Base-by-base conservation (phyloP, 2,797 vertebrate genomes). In the Chromis chromis region DNA sequence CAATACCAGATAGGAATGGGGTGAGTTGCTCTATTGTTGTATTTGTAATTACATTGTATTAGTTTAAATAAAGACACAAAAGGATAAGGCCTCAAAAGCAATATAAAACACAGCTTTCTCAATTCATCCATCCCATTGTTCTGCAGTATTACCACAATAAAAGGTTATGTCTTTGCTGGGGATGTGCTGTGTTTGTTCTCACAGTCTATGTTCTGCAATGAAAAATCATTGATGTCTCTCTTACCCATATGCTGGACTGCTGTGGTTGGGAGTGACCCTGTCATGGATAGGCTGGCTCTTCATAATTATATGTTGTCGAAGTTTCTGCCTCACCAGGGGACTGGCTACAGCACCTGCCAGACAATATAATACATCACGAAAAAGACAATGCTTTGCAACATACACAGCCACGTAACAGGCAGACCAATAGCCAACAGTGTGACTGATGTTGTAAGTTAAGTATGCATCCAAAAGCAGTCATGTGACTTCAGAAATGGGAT, bases 301-400 rank as follows among this genome's bases (percentile, higher is more conserved):
- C 86, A 97, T 96, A 48, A 97, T 96, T 50, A 93, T 87, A 60
- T 91, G 83, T 73, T 97, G 94, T 0, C 95, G 93, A 75, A 99
- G 89, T 73, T 95, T 97, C 92, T 96, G 94, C 86, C 92, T 97
- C 31, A 99, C 97, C 76, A 94, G 94, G 0, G 94, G 94, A 92
- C 97, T 99, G 85, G 96, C 96, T 49, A 96, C 94, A 0, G 96
- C 96, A 91, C 96, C 97, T 98, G 78, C 8, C 31, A 72, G 57
- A 59, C 8, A 81, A 60, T 31, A 76, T 76, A 78, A 53, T 7
- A 46, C 52, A 59, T 76, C 31, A 85, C 27, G 6, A 64, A 65
- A 52, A 66, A 72, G 44, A 50, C 36, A 69, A 36, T 11, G 27
- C 2, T 36, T 48, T 64, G 16, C 33, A 50, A 63, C 46, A 57